Evolutionary conservation across 2,797 vertebrate genomes (phyloP), one percentile per base, ranked within the genome.

Genomic region (Epinephelus malabaricus): DNA sequence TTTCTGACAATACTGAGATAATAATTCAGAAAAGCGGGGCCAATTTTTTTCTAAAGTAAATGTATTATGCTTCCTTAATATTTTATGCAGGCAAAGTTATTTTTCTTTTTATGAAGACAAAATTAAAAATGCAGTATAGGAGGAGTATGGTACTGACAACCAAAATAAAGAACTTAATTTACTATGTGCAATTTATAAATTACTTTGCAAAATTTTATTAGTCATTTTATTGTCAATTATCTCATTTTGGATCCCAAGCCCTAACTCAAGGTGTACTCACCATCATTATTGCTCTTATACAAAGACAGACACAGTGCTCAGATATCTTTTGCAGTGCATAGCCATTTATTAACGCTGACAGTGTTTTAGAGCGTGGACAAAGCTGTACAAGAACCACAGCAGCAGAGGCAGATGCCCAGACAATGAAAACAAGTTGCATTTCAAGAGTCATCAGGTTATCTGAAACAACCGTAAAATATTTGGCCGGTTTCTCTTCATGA

Each of bases 261-360:
- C 12, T 7, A 3, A 5, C 27, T n/a, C 25, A 17, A 23, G 9
- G 7, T 66, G 19, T 15, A 34, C 47, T n/a, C 34, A 54, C 11
- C 3, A 13, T 30, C 27, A 30, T 30, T 30, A 30, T 25, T 34
- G 2, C 50, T 60, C 17, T 11, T 9, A 12, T 12, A 46, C 25
- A 80, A 54, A 76, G 58, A 56, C 47, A 75, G 47, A 74, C n/a
- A 62, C 21, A 25, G 0, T 0, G 10, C 15, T 30, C 1, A 67
- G 10, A 45, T 63, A n/a, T 49, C 47, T 53, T 1, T 78, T 88
- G 81, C 76, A 79, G 78, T 46, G 81, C 73, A 74, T 66, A 89
- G 82, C 73, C 83, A 50, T 94, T 93, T 93, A 94, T 90, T 93
- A 62, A 79, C 25, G 69, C 21, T 7, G 46, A 85, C 55, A 25